Conservation (phyloP, 2,888 invertebrate species). For the Pseudeuparius sepicola region DNA sequence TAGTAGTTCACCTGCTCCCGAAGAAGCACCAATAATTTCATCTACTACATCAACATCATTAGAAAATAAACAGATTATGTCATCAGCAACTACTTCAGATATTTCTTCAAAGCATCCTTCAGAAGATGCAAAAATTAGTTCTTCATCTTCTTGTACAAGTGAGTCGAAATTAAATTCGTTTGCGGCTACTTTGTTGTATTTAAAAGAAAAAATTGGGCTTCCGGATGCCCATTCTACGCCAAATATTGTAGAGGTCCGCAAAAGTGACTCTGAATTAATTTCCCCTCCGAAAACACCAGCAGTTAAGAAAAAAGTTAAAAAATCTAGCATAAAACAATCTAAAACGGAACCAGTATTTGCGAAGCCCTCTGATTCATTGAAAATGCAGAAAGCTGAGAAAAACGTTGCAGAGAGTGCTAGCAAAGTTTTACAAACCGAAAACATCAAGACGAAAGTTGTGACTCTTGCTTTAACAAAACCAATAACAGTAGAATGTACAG, state of each 20-base stretch:
- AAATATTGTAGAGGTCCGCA: slow-evolving; percentile 16
- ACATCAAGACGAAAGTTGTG: not conserved
- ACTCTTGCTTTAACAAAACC: slow-evolving; percentile 1
- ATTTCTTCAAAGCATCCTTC: too few relatives aligned
- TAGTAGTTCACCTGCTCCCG: too few relatives aligned
- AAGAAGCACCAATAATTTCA: slow-evolving; percentile 3
- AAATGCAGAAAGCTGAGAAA: too few relatives aligned
- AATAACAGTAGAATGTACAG: not conserved
- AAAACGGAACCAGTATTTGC: too few relatives aligned
- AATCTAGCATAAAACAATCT: too few relatives aligned
- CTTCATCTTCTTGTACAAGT: not conserved
- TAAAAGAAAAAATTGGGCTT: slow-evolving; percentile 34
- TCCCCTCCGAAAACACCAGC: too few relatives aligned
- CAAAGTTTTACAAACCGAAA: too few relatives aligned
- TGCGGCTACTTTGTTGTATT: slow-evolving; percentile 19
- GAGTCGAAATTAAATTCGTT: not conserved
- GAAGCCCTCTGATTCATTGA: too few relatives aligned
- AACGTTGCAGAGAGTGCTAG: too few relatives aligned
- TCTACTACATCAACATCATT: slow-evolving; percentile 12
- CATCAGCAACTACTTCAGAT: slow-evolving; percentile 8
- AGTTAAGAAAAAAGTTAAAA: too few relatives aligned
- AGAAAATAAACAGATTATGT: slow-evolving; percentile 9
- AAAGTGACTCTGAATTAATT: too few relatives aligned
- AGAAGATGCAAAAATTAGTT: too few relatives aligned
- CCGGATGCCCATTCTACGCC: slow-evolving; percentile 49